Evolutionary conservation across 2,113 vertebrate genomes (phyloP).

Genomic region (Eretmochelys imbricata): DNA sequence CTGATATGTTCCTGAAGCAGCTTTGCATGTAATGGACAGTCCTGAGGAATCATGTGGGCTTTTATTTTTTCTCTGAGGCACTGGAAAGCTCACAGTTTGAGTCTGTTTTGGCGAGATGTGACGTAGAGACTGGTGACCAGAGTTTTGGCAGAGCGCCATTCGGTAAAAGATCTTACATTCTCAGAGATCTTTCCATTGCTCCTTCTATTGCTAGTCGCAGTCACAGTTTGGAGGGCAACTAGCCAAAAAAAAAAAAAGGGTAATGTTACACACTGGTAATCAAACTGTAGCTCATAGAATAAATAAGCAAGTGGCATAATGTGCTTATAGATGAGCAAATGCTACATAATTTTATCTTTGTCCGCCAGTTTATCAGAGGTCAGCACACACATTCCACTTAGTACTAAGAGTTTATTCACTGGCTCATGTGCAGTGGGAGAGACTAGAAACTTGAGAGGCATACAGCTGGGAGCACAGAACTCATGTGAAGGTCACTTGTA

Average conservation of each 20-base stretch:
- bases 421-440: slow-evolving; percentile 33
- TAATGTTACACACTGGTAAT: slow-evolving; percentile 75
- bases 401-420: background rate
- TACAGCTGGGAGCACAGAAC: slow-evolving; percentile 33
- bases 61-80: slow-evolving; percentile 54
- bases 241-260: slow-evolving; percentile 56
- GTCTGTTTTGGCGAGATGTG: slow-evolving; percentile 72
- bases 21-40: slow-evolving; percentile 8
- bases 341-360: slow-evolving; percentile 59
- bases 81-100: slow-evolving; percentile 46
- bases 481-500: slow-evolving; percentile 65
- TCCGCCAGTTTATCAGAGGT: slow-evolving; percentile 45
- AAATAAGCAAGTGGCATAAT: slow-evolving; percentile 69
- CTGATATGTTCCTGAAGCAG: background rate
- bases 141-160: slow-evolving; percentile 72
- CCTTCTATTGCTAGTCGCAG: slow-evolving; percentile 77
- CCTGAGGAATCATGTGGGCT: background rate
- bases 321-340: slow-evolving; percentile 41
- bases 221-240: slow-evolving; percentile 69
- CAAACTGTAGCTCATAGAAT: slow-evolving; percentile 73
- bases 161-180: slow-evolving; percentile 78
- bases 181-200: slow-evolving; percentile 80
- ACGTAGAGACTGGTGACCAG: slow-evolving; percentile 68
- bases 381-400: slow-evolving; percentile 37
- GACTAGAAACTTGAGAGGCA: slow-evolving; percentile 63